Evolutionary conservation across 2,888 invertebrate species (phyloP).

Genomic region (Chirona hameri): DNA sequence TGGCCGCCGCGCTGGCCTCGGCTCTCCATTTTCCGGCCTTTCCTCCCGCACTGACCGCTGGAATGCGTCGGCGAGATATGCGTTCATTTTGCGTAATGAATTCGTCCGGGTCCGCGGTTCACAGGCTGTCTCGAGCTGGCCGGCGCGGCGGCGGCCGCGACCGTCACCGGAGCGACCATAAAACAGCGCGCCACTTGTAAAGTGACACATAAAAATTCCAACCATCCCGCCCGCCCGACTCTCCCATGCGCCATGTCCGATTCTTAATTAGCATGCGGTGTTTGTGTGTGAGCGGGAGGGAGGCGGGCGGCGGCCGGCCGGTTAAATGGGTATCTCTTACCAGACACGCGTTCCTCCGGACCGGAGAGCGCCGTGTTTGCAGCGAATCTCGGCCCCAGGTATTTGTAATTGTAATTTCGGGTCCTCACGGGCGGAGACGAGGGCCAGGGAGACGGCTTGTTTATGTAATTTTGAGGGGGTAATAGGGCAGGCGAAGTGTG

Average conservation of each 20-base stretch:
- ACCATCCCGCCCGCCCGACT: constrained; percentile 6
- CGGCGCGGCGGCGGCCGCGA: neutral
- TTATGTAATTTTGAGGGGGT: constrained; percentile 1
- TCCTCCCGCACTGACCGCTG: neutral
- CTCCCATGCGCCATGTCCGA: constrained; percentile 7
- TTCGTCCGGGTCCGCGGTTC: neutral
- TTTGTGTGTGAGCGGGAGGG: neutral
- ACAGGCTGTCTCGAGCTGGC: constrained; percentile 11
- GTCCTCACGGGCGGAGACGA: neutral
- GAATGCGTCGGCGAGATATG: neutral
- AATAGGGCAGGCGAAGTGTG: constrained; percentile 5
- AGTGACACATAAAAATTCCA: constrained; percentile 31
- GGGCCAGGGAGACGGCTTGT: neutral
- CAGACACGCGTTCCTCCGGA: neutral
- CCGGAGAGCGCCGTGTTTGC: neutral
- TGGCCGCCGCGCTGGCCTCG: too few relatives aligned
- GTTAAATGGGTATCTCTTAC: neutral
- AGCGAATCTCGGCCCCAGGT: constrained; percentile 24
- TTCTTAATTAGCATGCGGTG: constrained; percentile 27
- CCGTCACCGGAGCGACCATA: neutral
- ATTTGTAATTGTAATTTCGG: constrained; percentile 28
- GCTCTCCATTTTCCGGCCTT: neutral
- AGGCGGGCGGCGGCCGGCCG: neutral
- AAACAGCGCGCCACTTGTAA: constrained; percentile 22
- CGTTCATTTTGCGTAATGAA: constrained; percentile 7